Evolutionary conservation across 2,888 invertebrate species (phyloP).

Genomic region (Rhogogaster chlorosoma): DNA sequence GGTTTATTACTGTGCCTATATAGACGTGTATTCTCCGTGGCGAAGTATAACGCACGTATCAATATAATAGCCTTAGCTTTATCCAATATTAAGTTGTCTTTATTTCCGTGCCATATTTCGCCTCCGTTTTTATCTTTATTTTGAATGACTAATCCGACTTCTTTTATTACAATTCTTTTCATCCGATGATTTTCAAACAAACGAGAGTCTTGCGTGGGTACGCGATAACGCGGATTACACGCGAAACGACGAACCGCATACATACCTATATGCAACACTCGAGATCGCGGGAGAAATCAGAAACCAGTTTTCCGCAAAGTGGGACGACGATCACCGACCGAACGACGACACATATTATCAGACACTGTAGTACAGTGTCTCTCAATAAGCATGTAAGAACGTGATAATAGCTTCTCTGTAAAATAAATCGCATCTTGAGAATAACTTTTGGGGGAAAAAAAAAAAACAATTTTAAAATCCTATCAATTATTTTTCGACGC

Average conservation of each 20-base stretch:
- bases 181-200: background rate
- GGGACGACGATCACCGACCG: slow-evolving; percentile 55
- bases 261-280: slow-evolving; percentile 45
- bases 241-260: slow-evolving; percentile 46
- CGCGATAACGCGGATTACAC: background rate
- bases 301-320: slow-evolving; percentile 63
- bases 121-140: background rate
- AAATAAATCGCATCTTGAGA: no score
- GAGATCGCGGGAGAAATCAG: slow-evolving; percentile 52
- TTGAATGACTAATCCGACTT: background rate
- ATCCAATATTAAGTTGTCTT: background rate
- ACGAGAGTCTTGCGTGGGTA: background rate
- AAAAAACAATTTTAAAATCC: no score
- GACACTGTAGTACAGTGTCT: slow-evolving; percentile 40
- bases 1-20: background rate
- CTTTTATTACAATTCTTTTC: background rate
- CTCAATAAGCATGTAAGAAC: slow-evolving; percentile 8
- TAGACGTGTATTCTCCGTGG: background rate
- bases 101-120: background rate
- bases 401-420: no score
- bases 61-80: background rate
- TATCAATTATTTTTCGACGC: no score
- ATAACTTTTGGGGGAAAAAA: no score
- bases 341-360: slow-evolving; percentile 19
- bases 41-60: background rate